A percentile compares a stretch with the other conserved stretches of the same genome.
Conservation (phyloP, 2,113 vertebrate species). For the Percopsis transmontana region DNA sequence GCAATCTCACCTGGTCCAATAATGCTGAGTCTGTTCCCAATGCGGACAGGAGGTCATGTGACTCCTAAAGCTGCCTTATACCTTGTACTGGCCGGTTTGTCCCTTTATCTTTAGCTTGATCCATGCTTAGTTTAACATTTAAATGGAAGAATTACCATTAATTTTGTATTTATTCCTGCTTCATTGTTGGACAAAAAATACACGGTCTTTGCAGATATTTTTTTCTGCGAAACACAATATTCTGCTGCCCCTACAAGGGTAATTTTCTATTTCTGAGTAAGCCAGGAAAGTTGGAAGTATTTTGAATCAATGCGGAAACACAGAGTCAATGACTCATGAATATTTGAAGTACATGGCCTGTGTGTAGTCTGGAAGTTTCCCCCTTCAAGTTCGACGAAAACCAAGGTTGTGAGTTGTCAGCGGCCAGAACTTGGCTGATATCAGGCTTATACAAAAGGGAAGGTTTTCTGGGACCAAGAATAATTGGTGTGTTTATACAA, state of each 20-base stretch:
- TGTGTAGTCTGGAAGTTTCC: slow-evolving; percentile 9
- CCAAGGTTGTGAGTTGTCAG: slow-evolving; percentile 27
- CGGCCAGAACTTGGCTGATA: slow-evolving; percentile 30
- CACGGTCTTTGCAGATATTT: no score
- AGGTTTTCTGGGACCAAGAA: slow-evolving; percentile 58
- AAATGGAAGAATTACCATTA: no score
- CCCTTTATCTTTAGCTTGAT: no score
- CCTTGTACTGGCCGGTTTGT: no score
- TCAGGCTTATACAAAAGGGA: slow-evolving; percentile 33
- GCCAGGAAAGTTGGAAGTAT: slow-evolving; percentile 21
- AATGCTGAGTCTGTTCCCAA: no score
- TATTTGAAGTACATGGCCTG: slow-evolving; percentile 27
- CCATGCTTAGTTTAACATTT: no score
- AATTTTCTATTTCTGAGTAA: slow-evolving; percentile 43
- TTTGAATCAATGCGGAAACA: slow-evolving; percentile 29
- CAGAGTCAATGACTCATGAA: slow-evolving; percentile 36
- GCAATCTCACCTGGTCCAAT: no score
- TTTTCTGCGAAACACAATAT: no score
- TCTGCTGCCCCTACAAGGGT: background rate
- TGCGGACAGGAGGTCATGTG: no score
- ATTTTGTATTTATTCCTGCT: no score
- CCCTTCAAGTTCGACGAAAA: slow-evolving; percentile 22
- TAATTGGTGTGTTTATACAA: slow-evolving; percentile 69
- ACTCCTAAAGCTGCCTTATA: no score
- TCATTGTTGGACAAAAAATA: no score